phyloP scores from a whole-genome alignment of 2,888 invertebrate species.

The Euplexia lucipara region DNA sequence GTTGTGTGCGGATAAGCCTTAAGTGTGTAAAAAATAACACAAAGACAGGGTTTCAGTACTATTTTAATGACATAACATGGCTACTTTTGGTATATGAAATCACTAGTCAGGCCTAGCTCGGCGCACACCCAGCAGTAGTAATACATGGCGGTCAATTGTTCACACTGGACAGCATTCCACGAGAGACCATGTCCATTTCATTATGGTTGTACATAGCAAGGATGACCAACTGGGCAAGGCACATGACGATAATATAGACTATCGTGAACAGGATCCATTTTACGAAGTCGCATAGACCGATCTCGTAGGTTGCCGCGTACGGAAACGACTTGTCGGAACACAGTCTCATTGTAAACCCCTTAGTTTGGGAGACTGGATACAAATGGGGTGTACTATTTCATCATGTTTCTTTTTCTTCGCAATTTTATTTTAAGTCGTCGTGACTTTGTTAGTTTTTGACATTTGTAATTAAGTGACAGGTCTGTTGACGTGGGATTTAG shows the following conservation, averaged over 20 bases:
- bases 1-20: too few relatives aligned
- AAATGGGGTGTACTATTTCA: conserved; percentile 7
- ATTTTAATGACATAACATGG: not conserved
- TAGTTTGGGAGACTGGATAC: not conserved
- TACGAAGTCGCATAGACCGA: conserved; percentile 71
- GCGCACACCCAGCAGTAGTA: conserved; percentile 47
- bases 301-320: conserved; percentile 68
- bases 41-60: not conserved
- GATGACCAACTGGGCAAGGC: conserved; percentile 73
- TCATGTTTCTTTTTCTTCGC: not conserved
- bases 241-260: conserved; percentile 76
- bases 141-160: conserved; percentile 32
- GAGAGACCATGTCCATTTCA: conserved; percentile 76
- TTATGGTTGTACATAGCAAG: conserved; percentile 67
- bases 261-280: conserved; percentile 71
- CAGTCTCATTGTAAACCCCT: conserved; percentile 65
- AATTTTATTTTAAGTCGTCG: too few relatives aligned
- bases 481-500: conserved; percentile 12
- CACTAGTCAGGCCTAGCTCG: conserved; percentile 35
- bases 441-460: not conserved
- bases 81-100: conserved; percentile 31
- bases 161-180: conserved; percentile 69
- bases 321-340: conserved; percentile 70
- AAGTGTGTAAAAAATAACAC: conserved; percentile 40
- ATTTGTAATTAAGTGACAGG: conserved; percentile 17